phyloP scores from a whole-genome alignment of 92 coral and sea anemone genomes.

The Chrysogorgia sp. region DNA sequence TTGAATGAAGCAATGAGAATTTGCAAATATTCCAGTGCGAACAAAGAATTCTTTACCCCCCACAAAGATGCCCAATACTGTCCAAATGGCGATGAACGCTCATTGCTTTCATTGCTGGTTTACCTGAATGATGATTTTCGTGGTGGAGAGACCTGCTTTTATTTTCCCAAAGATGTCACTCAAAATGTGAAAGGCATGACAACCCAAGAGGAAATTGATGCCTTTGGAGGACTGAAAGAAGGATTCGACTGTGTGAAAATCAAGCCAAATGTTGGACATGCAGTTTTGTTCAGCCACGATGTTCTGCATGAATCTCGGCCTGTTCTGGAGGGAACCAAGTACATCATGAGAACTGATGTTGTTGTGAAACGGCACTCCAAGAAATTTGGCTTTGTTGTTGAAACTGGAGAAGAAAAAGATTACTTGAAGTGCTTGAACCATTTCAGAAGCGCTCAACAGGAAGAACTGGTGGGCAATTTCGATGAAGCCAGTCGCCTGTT shows the following conservation, averaged over 20 bases:
- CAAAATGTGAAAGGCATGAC: conserved; percentile 19
- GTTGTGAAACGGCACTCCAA: conserved; percentile 31
- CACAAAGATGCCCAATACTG: conserved; percentile 46
- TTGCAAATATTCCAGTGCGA: conserved; percentile 23
- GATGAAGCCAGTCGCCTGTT: conserved; percentile 22
- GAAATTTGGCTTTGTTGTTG: conserved; percentile 28
- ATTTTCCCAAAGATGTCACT: conserved; percentile 24
- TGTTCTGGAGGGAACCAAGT: background rate
- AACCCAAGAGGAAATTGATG: conserved; percentile 20
- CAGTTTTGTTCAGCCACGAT: conserved; percentile 25
- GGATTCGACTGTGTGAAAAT: conserved; percentile 13
- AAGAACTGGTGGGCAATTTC: conserved; percentile 9
- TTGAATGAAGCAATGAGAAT: conserved; percentile 44
- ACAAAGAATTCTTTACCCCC: conserved; percentile 15
- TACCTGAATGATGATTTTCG: conserved; percentile 27
- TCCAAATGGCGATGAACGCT: conserved; percentile 41
- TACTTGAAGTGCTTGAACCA: conserved; percentile 23
- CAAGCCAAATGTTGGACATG: conserved; percentile 18
- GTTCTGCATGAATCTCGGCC: conserved; percentile 31
- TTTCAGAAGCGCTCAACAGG: conserved; percentile 31
- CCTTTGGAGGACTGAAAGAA: conserved; percentile 12
- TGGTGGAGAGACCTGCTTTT: conserved; percentile 41
- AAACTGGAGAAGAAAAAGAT: conserved; percentile 7
- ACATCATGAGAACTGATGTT: conserved; percentile 40
- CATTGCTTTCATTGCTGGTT: conserved; percentile 21